These are phyloP conservation scores for Zygaena filipendulae DNA, from an alignment of 2,888 invertebrate species.

Conservation along the genomic window DNA sequence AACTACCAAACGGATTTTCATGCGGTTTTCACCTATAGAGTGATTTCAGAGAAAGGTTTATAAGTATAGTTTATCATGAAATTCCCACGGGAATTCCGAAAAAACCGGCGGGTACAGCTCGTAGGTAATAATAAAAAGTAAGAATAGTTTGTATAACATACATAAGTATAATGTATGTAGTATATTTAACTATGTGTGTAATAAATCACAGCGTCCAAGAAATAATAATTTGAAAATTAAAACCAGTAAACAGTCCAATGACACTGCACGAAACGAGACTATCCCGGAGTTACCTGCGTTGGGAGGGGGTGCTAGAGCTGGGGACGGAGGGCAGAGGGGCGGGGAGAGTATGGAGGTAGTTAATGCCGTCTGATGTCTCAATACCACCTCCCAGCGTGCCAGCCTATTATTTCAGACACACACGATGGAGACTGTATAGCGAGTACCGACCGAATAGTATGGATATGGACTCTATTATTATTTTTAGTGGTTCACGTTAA, in stretches of 20 bases:
- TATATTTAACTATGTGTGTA: no score
- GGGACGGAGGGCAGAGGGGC: constrained; percentile 13
- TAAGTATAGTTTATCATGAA: no score
- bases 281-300: constrained; percentile 6
- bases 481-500: not conserved
- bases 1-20: no score
- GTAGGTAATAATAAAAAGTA: no score
- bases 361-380: constrained; percentile 65
- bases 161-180: no score
- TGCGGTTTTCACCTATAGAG: no score
- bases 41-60: no score
- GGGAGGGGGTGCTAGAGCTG: constrained; percentile 10
- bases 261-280: not conserved
- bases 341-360: constrained; percentile 25
- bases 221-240: no score
- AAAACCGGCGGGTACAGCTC: no score
- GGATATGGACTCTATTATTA: constrained; percentile 27
- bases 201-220: no score
- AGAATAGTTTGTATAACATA: no score
- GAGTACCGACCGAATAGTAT: constrained; percentile 17
- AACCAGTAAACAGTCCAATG: not conserved
- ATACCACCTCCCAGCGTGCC: constrained; percentile 66
- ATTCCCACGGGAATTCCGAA: no score
- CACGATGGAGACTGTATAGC: constrained; percentile 40
- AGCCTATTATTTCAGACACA: constrained; percentile 66